These are phyloP conservation scores for Drosophila dives DNA, from an alignment of 2,888 invertebrate genomes.

Conservation along the genomic window DNA sequence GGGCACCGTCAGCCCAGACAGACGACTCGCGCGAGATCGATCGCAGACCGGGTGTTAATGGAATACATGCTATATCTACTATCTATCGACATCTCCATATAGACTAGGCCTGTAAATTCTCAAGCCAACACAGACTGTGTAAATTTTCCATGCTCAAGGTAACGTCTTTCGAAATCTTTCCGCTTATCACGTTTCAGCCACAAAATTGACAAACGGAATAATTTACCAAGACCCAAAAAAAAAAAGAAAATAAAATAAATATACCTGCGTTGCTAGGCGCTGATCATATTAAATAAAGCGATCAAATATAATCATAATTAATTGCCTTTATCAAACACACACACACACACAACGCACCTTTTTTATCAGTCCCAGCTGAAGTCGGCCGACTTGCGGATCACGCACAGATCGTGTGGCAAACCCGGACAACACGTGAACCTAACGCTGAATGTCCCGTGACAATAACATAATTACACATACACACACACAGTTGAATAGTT, in stretches of 20 bases:
- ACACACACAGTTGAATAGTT: not conserved
- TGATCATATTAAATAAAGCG: slow-evolving; percentile 31
- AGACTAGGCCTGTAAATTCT: slow-evolving; percentile 5
- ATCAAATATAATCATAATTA: slow-evolving; percentile 37
- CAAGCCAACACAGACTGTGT: not conserved
- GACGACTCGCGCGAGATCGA: slow-evolving; percentile 1
- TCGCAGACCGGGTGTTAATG: slow-evolving; percentile 58
- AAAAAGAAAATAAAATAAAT: not conserved
- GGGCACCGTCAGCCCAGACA: slow-evolving; percentile 32
- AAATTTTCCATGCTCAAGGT: slow-evolving; percentile 58
- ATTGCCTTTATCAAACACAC: slow-evolving; percentile 52
- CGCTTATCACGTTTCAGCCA: slow-evolving; percentile 62
- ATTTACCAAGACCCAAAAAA: slow-evolving; percentile 46
- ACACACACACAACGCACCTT: slow-evolving; percentile 34
- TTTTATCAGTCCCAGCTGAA: slow-evolving; percentile 20
- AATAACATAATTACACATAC: slow-evolving; percentile 60
- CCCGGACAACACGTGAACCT: slow-evolving; percentile 58
- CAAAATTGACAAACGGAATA: slow-evolving; percentile 53
- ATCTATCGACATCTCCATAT: not conserved
- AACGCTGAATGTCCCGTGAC: slow-evolving; percentile 72
- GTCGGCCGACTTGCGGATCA: slow-evolving; percentile 63
- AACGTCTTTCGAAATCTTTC: slow-evolving; percentile 66
- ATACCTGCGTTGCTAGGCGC: slow-evolving; percentile 30
- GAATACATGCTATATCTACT: slow-evolving; percentile 17
- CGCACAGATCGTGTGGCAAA: slow-evolving; percentile 63